Evolutionary conservation across 2,797 vertebrate genomes (phyloP), one percentile per base, ranked within the genome.

Genomic region (Mionectes olivaceus): DNA sequence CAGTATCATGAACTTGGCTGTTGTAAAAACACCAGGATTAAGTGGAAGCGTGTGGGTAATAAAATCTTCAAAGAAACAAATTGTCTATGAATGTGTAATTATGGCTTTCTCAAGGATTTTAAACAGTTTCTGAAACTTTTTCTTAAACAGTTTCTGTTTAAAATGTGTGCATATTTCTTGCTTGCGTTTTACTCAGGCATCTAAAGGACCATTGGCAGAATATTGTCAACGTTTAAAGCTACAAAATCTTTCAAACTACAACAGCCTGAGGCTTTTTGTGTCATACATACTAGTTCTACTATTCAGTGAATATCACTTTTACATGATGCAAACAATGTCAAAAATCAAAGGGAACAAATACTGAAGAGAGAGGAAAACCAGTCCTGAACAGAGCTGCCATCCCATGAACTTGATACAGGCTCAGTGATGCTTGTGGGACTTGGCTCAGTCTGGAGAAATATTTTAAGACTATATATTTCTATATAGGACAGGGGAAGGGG

Each of bases 61-160:
- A 96, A 97, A 95, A 90, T 93, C 91, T 97, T 93, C 89, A 89
- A 95, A 95, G 90, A 83, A 96, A 81, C 43, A 94, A 96, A 95
- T 94, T 64, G 56, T 89, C 86, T 93, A 28, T 89, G 93, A 95
- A 96, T 96, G 89, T 89, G 81, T 97, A 97, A 97, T 96, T 96
- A 80, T 35, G 41, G 46, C 27, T 96, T 97, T 97, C 94, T 97
- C 92, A 90, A 96, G 71, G 82, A 94, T 94, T 95, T 96, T 87
- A 95, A 96, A 95, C 53, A 52, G 50, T 30, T 52, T 52, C 39
- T 39, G 39, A 39, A 39, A 39, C 39, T 39, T 39, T 13, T 39
- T 39, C 12, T 39, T 39, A 39, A 39, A 39, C 39, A 39, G 39
- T 39, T 39, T 39, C 39, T 39, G 28, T 30, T 52, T 52, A 11